Percentiles rank a stretch among this genome's conserved stretches.
Evolutionary conservation across 2,888 invertebrate species (phyloP).

Genomic region (Pycnomerus fuliginosus): DNA sequence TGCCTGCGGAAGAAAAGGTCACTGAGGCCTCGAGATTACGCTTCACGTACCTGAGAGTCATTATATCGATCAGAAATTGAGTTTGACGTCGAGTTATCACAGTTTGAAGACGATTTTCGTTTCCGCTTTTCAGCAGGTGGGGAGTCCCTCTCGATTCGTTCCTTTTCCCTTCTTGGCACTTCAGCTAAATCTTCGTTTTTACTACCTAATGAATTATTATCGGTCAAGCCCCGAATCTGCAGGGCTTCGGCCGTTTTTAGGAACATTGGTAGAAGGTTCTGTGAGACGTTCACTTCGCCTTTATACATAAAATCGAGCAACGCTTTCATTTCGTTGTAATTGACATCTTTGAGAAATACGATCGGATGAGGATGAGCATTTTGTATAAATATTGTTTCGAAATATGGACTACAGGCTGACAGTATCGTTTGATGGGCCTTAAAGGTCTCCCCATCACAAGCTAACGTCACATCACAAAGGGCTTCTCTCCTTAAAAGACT

Average conservation of each 20-base stretch:
- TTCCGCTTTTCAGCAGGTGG: slow-evolving; percentile 60
- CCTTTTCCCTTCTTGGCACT: slow-evolving; percentile 46
- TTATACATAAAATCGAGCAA: slow-evolving; percentile 92
- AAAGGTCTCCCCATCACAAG: slow-evolving; percentile 87
- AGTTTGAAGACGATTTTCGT: slow-evolving; percentile 67
- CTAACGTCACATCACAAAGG: slow-evolving; percentile 89
- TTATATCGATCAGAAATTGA: slow-evolving; percentile 65
- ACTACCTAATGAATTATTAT: slow-evolving; percentile 68
- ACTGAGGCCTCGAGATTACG: not conserved
- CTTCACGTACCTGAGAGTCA: slow-evolving; percentile 71
- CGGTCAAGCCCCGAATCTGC: slow-evolving; percentile 86
- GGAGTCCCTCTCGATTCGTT: slow-evolving; percentile 48
- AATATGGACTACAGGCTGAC: slow-evolving; percentile 92
- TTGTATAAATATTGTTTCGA: slow-evolving; percentile 87
- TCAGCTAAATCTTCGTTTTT: slow-evolving; percentile 44
- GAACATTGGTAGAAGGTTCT: slow-evolving; percentile 87
- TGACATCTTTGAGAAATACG: slow-evolving; percentile 90
- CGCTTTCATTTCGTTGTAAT: slow-evolving; percentile 85
- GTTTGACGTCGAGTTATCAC: slow-evolving; percentile 62
- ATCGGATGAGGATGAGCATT: slow-evolving; percentile 89
- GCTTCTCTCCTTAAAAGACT: slow-evolving; percentile 85
- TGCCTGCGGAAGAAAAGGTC: slow-evolving; percentile 14
- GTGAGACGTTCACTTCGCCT: slow-evolving; percentile 78
- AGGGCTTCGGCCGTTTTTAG: slow-evolving; percentile 89
- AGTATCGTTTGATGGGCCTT: slow-evolving; percentile 93